Conservation (phyloP, 2,113 vertebrate genomes). For the Astur gentilis region DNA sequence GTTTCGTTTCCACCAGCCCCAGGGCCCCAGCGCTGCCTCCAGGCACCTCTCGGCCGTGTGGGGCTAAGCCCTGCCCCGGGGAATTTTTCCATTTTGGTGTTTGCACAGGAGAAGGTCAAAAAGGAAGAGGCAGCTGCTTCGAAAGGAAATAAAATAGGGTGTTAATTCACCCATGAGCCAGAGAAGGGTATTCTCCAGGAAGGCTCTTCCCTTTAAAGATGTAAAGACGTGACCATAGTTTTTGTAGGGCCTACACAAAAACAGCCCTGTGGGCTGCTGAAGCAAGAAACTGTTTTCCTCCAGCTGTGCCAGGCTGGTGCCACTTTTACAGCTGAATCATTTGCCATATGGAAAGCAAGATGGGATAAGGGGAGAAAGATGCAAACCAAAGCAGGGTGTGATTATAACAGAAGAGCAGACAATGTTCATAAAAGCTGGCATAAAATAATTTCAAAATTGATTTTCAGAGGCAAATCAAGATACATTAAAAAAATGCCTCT, state of each 20-base stretch:
- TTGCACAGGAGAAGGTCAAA: background rate
- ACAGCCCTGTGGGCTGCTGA: background rate
- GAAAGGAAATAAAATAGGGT: background rate
- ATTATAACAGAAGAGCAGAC: background rate
- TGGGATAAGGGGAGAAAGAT: background rate
- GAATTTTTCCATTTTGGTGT: background rate
- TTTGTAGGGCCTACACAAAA: background rate
- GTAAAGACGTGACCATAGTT: background rate
- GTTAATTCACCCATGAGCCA: background rate
- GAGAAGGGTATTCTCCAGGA: background rate
- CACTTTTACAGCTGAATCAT: background rate
- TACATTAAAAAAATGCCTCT: background rate
- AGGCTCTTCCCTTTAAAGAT: background rate
- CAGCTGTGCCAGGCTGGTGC: slow-evolving; percentile 26
- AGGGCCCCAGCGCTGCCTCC: background rate
- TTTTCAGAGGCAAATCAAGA: slow-evolving; percentile 36
- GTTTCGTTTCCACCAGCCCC: background rate
- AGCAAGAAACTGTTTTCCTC: background rate
- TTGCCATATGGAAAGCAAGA: slow-evolving; percentile 34
- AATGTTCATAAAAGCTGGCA: background rate
- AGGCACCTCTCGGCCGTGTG: accelerated
- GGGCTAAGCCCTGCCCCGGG: background rate
- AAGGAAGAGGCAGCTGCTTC: background rate
- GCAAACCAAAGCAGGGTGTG: background rate
- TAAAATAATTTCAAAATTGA: background rate